Evolutionary conservation across 2,888 invertebrate species (phyloP), one percentile per base, ranked within the genome.

Genomic region (Desoria tigrina): DNA sequence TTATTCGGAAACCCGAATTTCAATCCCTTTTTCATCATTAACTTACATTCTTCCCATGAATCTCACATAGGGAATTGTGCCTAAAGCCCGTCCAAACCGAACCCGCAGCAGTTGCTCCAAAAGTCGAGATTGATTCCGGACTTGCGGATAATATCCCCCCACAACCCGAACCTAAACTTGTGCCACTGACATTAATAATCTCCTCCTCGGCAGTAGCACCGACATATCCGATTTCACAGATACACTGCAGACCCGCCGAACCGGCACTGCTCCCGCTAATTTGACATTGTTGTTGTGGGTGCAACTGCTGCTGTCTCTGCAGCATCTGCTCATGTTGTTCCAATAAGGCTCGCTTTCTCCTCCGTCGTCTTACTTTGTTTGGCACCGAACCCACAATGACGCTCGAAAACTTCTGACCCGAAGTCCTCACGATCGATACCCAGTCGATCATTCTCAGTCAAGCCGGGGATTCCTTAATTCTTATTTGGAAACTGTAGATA

Each of bases 401-500:
- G 39, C 53, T 65, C 69, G 87, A 88, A 79, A 89, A 87, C 57
- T 88, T 83, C 58, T 88, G 84, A 65, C 86, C 81, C 69, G 88
- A 88, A 78, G 88, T 87, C 63, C 88, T 85, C 69, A 88, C 88
- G 77, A 89, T 88, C 69, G 88, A 88, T 73, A 88, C 88, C 88
- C 88, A 88, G 82, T 88, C 88, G 78, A 89, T 88, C 88, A 88
- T 89, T 73, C 74, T 75, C 37, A 23, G 45, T 16, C 18, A 4
- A n/a, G 16, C n/a, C n/a, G n/a, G 11, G 11, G 39, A 14, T 39
- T 39, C 11, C 16, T 45, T 45, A 16, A 45, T 9, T n/a, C 45
- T 45, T 23, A 4, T 32, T 32, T 7, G 32, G 11, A 32, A 32
- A 32, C 4, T 11, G 32, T 4, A 11, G 32, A 32, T 7, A n/a